phyloP scores from a whole-genome alignment of 2,888 invertebrate genomes.

The Apamea epomidion region DNA sequence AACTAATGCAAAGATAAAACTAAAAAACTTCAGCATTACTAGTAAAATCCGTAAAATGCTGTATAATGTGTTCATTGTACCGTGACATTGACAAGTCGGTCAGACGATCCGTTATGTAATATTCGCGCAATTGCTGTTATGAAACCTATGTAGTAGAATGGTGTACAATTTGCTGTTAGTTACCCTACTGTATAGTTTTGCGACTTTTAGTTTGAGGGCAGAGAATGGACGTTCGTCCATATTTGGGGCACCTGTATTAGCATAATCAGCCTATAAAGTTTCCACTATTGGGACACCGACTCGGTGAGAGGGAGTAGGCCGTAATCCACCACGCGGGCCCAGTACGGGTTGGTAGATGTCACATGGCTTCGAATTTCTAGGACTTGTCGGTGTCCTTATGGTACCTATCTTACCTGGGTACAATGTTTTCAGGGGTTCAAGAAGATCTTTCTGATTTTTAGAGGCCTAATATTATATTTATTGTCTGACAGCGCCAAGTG shows the following conservation, averaged over 20 bases:
- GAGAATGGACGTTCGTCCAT: neutral
- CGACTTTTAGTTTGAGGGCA: neutral
- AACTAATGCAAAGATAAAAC: neutral
- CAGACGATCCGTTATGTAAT: constrained; percentile 49
- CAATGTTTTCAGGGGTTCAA: neutral
- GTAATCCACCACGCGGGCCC: too few species aligned
- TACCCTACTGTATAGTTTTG: neutral
- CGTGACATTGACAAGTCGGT: constrained; percentile 62
- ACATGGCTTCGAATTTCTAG: too few species aligned
- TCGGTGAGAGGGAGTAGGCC: too few species aligned
- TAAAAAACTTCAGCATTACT: neutral
- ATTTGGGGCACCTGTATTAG: neutral
- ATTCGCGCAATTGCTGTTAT: constrained; percentile 42
- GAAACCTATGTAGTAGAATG: constrained; percentile 11
- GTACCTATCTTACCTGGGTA: neutral
- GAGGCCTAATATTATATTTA: neutral
- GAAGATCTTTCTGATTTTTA: neutral
- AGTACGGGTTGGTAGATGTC: too few species aligned
- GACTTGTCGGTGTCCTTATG: too few species aligned
- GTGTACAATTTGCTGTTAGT: neutral
- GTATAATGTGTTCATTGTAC: constrained; percentile 45
- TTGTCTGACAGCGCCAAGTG: too few species aligned
- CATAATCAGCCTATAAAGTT: neutral
- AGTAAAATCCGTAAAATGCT: constrained; percentile 24
- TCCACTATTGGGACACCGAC: neutral